Evolutionary conservation across 1,140 invertebrate species (phyloP).

Genomic region (Trichonephila clavipes): DNA sequence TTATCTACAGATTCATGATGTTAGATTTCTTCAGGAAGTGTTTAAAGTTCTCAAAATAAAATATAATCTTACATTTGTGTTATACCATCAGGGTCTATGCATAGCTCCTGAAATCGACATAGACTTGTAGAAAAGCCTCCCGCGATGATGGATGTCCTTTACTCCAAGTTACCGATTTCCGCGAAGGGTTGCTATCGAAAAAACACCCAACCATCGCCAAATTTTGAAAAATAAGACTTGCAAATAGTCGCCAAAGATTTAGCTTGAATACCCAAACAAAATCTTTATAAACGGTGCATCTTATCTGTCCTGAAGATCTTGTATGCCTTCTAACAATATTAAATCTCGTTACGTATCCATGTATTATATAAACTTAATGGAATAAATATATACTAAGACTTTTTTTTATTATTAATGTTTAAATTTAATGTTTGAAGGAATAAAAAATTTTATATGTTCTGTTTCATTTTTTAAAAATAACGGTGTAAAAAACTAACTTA

Average conservation of each 20-base stretch:
- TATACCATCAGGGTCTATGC: conserved; percentile 39
- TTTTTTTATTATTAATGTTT: too few relatives aligned
- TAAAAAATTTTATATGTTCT: too few relatives aligned
- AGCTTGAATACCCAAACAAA: not conserved
- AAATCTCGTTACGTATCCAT: not conserved
- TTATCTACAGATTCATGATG: not conserved
- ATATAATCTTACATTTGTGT: conserved; percentile 66
- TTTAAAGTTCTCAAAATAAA: conserved; percentile 57
- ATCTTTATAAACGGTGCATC: not conserved
- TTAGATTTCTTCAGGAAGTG: not conserved
- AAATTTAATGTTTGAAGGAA: too few relatives aligned
- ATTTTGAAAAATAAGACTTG: conserved; percentile 56
- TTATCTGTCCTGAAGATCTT: conserved; percentile 53
- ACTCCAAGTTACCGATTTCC: conserved; percentile 72
- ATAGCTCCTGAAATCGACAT: conserved; percentile 72
- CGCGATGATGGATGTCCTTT: conserved; percentile 65
- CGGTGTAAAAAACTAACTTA: too few relatives aligned
- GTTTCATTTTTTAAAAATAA: too few relatives aligned
- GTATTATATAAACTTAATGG: not conserved
- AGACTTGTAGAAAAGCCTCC: conserved; percentile 74
- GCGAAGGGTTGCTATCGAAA: conserved; percentile 65
- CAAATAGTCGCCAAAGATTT: conserved; percentile 49
- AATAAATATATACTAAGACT: not conserved
- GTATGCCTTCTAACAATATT: conserved; percentile 14
- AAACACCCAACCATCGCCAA: conserved; percentile 54